Evolutionary conservation across 2,797 vertebrate species (phyloP), one percentile per base, ranked within the genome.

Genomic region (Enteromius afrohamiltoni): DNA sequence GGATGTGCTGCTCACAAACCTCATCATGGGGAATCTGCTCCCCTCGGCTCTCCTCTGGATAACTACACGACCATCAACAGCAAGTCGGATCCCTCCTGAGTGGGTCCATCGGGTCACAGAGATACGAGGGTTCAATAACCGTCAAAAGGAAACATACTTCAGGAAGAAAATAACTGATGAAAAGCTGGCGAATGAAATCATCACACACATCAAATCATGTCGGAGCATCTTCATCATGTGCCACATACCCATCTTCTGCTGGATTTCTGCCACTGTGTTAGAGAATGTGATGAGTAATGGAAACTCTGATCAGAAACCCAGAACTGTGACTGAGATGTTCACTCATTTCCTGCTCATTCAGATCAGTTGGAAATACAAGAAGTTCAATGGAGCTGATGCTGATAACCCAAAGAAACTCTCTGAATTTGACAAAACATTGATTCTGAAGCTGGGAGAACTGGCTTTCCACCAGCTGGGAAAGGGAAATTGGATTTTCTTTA

Each of bases 271-370:
- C 37, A 87, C 85, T 68, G 83, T 86, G 73, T 65, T 90, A 7
- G 78, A 86, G 60, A 42, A 68, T 37, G 21, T 82, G 34, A 14
- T 85, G 34, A 68, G 51, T 77, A 71, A 84, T 14, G 14, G 6
- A 31, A 67, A 69, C 7, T 45, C 76, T 19, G 67, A 47, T 31
- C 10, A 81, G 34, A 42, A 71, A 49, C 89, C 87, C 4, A 81
- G 67, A 81, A 88, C 83, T 40, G 62, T 85, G 64, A 86, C 87
- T 34, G 77, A 85, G 62, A 64, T 86, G 53, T 87, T 82, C 31
- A 87, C 73, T 10, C 83, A 77, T 45, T 88, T 83, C 29, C 64
- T 87, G 16, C 37, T 89, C 17, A 76, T 88, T 81, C 82, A 89
- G 81, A 70, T 78, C n/a, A 82, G 51, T 19, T 58, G 78, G 6